Evolutionary conservation across 2,888 invertebrate genomes (phyloP), one percentile per base, ranked within the genome.

Genomic region (Drosophila neoperkinsi): DNA sequence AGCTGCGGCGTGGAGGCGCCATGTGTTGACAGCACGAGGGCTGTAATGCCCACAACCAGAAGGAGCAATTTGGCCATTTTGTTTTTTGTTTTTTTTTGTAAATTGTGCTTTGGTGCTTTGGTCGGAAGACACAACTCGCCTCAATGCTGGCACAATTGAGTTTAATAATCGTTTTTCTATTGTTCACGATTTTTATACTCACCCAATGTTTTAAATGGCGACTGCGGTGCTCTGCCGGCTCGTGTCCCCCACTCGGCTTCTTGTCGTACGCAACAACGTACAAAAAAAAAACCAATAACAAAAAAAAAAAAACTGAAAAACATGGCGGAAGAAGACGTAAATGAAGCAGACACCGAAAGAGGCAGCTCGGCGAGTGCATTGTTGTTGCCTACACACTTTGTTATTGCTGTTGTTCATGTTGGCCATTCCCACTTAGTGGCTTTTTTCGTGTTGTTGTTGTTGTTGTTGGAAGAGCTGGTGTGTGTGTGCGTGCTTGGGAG

Each of bases 1-100:
- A 97, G 95, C 82, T 95, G 95, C 94, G 90, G 95, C 95, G 80
- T 73, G 13, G 82, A 61, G 52, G 95, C 94, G 30, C 96, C 95
- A 41, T 84, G 77, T 89, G 95, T 53, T 5, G 56, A 28, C 13
- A 56, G 9, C 43, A 72, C 62, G 36, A 95, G 95, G 72, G 94
- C 94, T 69, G 94, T 94, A 81, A 95, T 93, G 82, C 95, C 95
- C 76, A 95, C 93, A 77, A 95, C 95, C 76, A 95, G 93, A 77
- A 95, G 91, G 91, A 93, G 85, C 68, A 91, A 78, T 81, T 91
- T 92, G 64, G 88, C 82, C 77, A 87, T 88, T 79, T 73, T 70
- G 69, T 82, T 79, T 51, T n/a, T 31, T 43, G 58, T 56, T 38
- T 41, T 31, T 49, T 53, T 49, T 50, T 65, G 55, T 34, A 16